Base-by-base conservation (phyloP, 2,888 invertebrate genomes). In the Scaptomyza parva region DNA sequence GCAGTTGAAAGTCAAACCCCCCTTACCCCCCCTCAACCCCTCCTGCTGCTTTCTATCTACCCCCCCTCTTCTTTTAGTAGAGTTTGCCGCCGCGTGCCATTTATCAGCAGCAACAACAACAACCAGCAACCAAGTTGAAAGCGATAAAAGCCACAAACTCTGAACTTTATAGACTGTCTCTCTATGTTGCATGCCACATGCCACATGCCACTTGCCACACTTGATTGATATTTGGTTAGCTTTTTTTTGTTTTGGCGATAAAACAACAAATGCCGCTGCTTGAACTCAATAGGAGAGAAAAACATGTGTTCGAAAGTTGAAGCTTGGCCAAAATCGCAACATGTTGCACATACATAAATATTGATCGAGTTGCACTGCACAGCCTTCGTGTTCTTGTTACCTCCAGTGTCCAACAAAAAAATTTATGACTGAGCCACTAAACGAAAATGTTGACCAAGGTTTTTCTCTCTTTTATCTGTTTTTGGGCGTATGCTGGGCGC, bases 141-240 rank as follows among this genome's bases (percentile, higher is more conserved):
- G 33, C 58, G 69, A 67, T 80, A 69, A 77, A 84, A 72, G 75
- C 67, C 70, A 75, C 75, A 89, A 78, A 86, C 76, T 75, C 76
- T 78, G 79, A 80, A 74, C 85, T 86, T 89, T 89, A 86, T 86
- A 78, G 83, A 89, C 88, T 89, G 64, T 53, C 62, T 51, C 30
- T 44, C 11, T 41, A 17, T 3, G 9, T 9, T 3, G 9, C 28
- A 28, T 9, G 28, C 22, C 2, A 35, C 37, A 14, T 33, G 53
- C 26, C 20, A 17, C 69, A 35, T 54, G 54, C 75, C 58, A 48
- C 30, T 45, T 63, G 76, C 76, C 63, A 75, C 65, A 64, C 68
- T 81, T 83, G 82, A 83, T 80, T 80, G 82, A 82, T 82, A 88
- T 73, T 86, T 18, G 14, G 14, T n/a, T 30, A n/a, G 4, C 1